Conservation (phyloP, 1,140 invertebrate species). For the Heliconius himera region DNA sequence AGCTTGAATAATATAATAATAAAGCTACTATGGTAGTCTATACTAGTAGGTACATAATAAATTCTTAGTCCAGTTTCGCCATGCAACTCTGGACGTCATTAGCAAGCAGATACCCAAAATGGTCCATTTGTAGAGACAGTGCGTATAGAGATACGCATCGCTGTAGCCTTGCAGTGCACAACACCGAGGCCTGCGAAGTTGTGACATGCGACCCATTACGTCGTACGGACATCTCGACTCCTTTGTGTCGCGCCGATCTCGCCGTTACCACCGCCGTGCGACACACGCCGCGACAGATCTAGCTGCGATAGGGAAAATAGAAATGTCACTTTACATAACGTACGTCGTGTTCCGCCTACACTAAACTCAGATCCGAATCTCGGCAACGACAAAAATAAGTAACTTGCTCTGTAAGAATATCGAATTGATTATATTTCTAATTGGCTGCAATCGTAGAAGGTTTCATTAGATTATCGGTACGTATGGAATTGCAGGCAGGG, state of each 20-base stretch:
- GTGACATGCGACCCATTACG: constrained; percentile 72
- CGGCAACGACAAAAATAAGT: constrained; percentile 19
- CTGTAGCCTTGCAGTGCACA: constrained; percentile 60
- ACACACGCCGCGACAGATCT: constrained; percentile 73
- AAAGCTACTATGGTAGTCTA: constrained; percentile 53
- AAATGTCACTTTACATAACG: constrained; percentile 76
- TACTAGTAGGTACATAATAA: constrained; percentile 33
- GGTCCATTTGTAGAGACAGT: constrained; percentile 70
- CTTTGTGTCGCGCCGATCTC: constrained; percentile 72
- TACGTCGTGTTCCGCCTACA: constrained; percentile 54
- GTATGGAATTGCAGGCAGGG: constrained; percentile 61
- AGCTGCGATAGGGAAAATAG: constrained; percentile 73
- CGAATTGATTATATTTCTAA: constrained; percentile 45
- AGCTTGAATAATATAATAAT: constrained; percentile 57
- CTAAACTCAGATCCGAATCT: constrained; percentile 37
- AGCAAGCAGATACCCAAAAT: constrained; percentile 78
- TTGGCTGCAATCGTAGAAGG: constrained; percentile 52
- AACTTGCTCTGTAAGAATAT: constrained; percentile 23
- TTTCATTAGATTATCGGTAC: constrained; percentile 70
- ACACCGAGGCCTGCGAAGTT: constrained; percentile 46
- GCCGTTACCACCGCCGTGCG: constrained; percentile 62
- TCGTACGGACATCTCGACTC: constrained; percentile 68
- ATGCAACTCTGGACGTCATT: constrained; percentile 68
- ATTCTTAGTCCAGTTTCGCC: constrained; percentile 66
- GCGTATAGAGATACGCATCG: constrained; percentile 73